Conservation (phyloP, 2,113 vertebrate genomes). For the Psophia crepitans region DNA sequence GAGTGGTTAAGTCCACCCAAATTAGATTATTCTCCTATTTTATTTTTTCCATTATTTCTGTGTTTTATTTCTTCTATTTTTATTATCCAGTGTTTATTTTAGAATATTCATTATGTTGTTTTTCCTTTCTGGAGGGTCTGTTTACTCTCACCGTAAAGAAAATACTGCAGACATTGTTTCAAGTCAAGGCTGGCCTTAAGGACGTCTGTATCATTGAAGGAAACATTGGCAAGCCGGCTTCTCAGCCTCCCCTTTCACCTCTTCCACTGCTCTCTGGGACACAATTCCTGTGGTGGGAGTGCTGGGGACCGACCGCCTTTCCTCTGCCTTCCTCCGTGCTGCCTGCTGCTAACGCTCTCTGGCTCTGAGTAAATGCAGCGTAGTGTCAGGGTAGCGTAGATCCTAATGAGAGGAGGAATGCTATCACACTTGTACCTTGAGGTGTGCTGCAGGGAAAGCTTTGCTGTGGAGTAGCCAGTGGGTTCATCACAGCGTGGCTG, state of each 20-base stretch:
- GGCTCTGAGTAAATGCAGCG: not conserved
- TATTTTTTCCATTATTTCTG: not conserved
- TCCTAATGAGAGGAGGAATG: not conserved
- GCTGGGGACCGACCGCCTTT: too few relatives aligned
- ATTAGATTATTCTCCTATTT: not conserved
- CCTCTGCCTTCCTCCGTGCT: not conserved
- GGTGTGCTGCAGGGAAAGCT: not conserved
- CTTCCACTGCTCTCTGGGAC: not conserved
- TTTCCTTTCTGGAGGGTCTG: not conserved
- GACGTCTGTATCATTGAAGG: not conserved
- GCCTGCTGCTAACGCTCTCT: not conserved
- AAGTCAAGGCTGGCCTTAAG: not conserved
- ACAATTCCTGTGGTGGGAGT: fast-evolving
- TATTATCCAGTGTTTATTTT: not conserved
- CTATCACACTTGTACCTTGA: fast-evolving
- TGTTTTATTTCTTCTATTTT: not conserved
- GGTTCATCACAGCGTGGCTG: fast-evolving
- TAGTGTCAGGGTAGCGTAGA: not conserved
- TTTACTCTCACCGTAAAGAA: not conserved
- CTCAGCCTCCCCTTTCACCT: not conserved
- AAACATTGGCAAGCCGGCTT: not conserved
- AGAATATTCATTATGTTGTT: not conserved
- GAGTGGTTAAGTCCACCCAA: not conserved
- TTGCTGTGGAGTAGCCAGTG: not conserved
- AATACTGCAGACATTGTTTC: not conserved